These are phyloP conservation scores for Rhinoraja longicauda DNA, from an alignment of 2,797 vertebrate genomes.

Conservation along the genomic window DNA sequence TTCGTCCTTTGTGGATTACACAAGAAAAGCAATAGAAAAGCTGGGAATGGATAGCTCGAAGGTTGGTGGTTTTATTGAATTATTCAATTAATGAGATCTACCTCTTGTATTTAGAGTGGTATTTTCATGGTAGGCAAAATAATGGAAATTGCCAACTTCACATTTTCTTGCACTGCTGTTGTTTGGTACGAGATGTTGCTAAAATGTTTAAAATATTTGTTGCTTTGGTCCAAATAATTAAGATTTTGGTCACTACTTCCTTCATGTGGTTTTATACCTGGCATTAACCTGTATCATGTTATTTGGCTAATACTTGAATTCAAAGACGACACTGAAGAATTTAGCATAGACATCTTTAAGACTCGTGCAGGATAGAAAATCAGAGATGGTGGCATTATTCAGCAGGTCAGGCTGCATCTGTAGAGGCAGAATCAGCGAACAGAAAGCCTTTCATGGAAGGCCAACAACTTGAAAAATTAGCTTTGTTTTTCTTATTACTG, in stretches of 20 bases:
- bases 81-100: background rate
- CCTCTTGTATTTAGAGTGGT: background rate
- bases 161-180: background rate
- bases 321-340: background rate
- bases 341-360: too few relatives aligned
- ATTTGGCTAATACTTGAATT: background rate
- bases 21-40: constrained; percentile 74
- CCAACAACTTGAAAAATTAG: too few relatives aligned
- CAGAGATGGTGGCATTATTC: too few relatives aligned
- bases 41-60: constrained; percentile 82
- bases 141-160: background rate
- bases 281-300: background rate
- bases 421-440: too few relatives aligned
- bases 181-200: background rate
- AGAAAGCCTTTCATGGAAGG: too few relatives aligned
- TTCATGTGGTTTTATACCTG: background rate
- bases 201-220: background rate
- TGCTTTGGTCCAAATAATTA: background rate
- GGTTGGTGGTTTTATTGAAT: constrained; percentile 57
- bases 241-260: background rate
- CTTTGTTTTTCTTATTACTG: too few relatives aligned
- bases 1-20: constrained; percentile 83
- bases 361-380: too few relatives aligned
- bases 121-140: background rate
- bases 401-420: too few relatives aligned